Conservation (phyloP, 2,888 invertebrate species). For the Ryuthela nishihirai region DNA sequence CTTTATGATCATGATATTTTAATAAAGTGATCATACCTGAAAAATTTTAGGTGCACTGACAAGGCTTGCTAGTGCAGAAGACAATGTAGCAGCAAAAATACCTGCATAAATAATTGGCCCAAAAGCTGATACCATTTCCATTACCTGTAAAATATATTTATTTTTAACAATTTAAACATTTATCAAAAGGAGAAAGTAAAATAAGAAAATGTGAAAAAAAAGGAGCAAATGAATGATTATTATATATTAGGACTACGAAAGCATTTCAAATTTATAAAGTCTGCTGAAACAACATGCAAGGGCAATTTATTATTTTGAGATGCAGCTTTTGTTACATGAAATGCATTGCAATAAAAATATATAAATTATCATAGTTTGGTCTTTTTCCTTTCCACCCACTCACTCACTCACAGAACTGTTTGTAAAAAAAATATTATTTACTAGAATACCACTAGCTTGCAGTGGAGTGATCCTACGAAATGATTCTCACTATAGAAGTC, state of each 20-base stretch:
- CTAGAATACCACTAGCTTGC: no score
- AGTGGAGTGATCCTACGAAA: no score
- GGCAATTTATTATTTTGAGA: no score
- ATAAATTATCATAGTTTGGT: no score
- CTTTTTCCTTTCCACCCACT: no score
- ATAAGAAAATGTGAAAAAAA: not conserved
- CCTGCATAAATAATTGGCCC: slow-evolving; percentile 92
- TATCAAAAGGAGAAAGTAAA: not conserved
- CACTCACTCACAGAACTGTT: no score
- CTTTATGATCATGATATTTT: no score
- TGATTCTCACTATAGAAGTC: no score
- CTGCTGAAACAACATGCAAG: no score
- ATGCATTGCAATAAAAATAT: no score
- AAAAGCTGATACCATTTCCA: slow-evolving; percentile 59
- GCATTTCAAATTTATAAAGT: not conserved
- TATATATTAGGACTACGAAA: not conserved
- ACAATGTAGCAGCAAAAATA: slow-evolving; percentile 94
- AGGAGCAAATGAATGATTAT: not conserved
- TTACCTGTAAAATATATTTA: slow-evolving; percentile 46
- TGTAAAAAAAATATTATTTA: no score
- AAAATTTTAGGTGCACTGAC: slow-evolving; percentile 79
- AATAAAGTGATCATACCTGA: slow-evolving; percentile 44
- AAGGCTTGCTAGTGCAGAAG: slow-evolving; percentile 91
- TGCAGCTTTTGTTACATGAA: no score
- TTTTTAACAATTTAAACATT: not conserved